phyloP scores from a whole-genome alignment of 37 sponge, comb jelly and placozoan species.

The Chondrilla cf. caribensis region DNA sequence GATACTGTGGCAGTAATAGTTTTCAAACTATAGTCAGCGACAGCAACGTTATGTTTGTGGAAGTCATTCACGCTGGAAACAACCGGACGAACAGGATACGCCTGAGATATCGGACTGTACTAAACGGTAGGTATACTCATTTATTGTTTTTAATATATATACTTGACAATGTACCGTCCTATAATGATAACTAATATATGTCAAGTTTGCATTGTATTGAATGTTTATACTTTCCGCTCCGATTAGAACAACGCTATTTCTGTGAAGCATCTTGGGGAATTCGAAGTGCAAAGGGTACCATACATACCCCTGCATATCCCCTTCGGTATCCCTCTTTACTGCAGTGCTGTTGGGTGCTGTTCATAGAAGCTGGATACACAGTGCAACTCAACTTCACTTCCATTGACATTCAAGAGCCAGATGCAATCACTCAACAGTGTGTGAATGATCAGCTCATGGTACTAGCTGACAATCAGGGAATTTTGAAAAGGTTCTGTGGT shows the following conservation, averaged over 20 bases:
- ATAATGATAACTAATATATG: too few relatives aligned
- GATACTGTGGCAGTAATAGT: conserved; percentile 6
- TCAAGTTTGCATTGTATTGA: too few relatives aligned
- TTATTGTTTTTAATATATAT: too few relatives aligned
- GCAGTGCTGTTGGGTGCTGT: neutral
- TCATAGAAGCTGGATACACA: neutral
- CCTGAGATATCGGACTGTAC: too few relatives aligned
- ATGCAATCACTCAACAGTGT: neutral
- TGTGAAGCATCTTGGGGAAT: neutral
- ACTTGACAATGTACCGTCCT: too few relatives aligned
- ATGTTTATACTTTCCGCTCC: too few relatives aligned
- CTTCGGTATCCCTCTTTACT: neutral
- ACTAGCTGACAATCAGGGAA: neutral
- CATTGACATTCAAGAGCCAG: neutral
- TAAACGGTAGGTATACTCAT: too few relatives aligned
- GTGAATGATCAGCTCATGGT: neutral
- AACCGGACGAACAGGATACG: too few relatives aligned
- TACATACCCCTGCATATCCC: neutral
- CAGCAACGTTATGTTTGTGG: conserved; percentile 3
- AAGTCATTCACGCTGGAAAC: neutral
- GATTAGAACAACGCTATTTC: neutral
- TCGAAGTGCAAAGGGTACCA: neutral
- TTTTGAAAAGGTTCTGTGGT: neutral
- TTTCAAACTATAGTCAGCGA: conserved; percentile 13
- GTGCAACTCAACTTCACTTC: neutral